A percentile compares a stretch with the other conserved stretches of the same genome.
phyloP scores from a whole-genome alignment of 2,888 invertebrate genomes.

The Eupithecia inturbata region DNA sequence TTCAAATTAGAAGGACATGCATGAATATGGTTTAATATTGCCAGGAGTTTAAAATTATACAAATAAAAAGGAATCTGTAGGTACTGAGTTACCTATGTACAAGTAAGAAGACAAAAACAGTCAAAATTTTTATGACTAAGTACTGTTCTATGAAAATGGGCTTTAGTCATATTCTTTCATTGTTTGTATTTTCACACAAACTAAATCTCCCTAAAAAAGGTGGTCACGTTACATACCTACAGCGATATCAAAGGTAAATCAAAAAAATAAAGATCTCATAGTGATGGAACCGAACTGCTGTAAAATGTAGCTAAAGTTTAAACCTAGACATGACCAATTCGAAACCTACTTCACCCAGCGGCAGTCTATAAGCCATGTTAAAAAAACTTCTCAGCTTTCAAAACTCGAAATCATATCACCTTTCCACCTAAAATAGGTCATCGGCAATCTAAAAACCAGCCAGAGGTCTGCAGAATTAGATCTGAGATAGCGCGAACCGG shows the following conservation, averaged over 20 bases:
- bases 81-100: too few relatives aligned
- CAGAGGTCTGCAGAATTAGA: slow-evolving; percentile 56
- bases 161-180: too few relatives aligned
- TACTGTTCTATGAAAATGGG: too few relatives aligned
- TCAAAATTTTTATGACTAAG: too few relatives aligned
- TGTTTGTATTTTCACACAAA: neutral
- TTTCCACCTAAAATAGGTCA: slow-evolving; percentile 48
- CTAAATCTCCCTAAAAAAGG: neutral
- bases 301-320: neutral
- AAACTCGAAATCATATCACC: slow-evolving; percentile 8
- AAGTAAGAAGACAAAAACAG: too few relatives aligned
- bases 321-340: neutral
- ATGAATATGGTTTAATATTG: neutral
- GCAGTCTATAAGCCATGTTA: neutral
- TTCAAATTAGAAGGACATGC: neutral
- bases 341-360: neutral
- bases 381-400: neutral
- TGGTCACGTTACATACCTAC: too few relatives aligned
- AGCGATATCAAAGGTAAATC: neutral
- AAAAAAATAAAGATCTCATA: neutral
- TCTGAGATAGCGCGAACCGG: slow-evolving; percentile 70
- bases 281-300: neutral
- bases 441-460: slow-evolving; percentile 59
- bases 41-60: neutral
- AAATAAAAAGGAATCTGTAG: neutral